A percentile compares a stretch with the other conserved stretches of the same genome.
phyloP scores from a whole-genome alignment of 2,113 vertebrate species.

The Caretta caretta region DNA sequence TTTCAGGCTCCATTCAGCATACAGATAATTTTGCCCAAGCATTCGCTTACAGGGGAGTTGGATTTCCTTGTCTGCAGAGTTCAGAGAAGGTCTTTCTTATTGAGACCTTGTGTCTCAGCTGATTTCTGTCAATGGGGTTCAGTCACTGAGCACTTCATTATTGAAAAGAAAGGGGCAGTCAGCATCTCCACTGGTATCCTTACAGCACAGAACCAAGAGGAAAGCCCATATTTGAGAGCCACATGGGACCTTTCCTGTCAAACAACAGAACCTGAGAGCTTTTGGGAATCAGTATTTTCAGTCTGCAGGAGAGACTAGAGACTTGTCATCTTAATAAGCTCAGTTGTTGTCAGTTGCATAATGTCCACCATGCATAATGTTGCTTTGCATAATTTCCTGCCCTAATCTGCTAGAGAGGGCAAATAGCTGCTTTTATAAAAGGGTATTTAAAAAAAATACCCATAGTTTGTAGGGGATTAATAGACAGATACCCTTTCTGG shows the following conservation, averaged over 20 bases:
- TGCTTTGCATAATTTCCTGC: background rate
- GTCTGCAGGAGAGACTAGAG: background rate
- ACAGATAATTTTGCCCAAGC: background rate
- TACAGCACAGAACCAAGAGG: background rate
- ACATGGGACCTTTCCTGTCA: background rate
- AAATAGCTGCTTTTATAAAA: slow-evolving; percentile 11
- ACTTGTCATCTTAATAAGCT: background rate
- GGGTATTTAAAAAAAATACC: background rate
- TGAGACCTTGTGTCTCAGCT: background rate
- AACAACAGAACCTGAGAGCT: background rate
- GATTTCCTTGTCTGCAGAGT: slow-evolving; percentile 9
- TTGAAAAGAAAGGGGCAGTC: slow-evolving; percentile 36
- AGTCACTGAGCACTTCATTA: slow-evolving; percentile 36
- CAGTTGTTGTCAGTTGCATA: background rate
- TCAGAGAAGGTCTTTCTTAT: background rate
- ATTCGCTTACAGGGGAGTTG: background rate
- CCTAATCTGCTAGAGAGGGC: background rate
- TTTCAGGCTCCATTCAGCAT: background rate
- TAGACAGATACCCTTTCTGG: slow-evolving; percentile 63
- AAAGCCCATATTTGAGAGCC: background rate
- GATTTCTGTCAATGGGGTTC: slow-evolving; percentile 39
- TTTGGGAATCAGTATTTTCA: background rate
- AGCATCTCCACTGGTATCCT: background rate
- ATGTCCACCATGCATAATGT: background rate
- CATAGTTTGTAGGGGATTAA: slow-evolving; percentile 48